Evolutionary conservation across 2,113 vertebrate species (phyloP).

Genomic region (Pungitius pungitius): DNA sequence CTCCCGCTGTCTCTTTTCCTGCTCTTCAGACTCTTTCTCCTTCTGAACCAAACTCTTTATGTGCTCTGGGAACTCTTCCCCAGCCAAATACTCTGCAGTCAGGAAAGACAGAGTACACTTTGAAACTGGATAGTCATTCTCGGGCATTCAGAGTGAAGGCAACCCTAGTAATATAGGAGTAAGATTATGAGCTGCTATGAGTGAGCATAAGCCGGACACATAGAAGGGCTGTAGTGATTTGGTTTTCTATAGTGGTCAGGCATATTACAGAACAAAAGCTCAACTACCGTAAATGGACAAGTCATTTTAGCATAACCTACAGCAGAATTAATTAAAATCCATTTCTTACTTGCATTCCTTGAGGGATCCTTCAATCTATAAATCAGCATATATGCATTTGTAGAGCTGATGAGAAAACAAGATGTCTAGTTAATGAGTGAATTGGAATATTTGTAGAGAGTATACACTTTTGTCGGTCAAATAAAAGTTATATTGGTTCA

Average conservation of each 20-base stretch:
- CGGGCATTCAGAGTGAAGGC: not conserved
- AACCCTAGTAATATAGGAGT: not conserved
- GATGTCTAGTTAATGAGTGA: slow-evolving; percentile 1
- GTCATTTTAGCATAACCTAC: not conserved
- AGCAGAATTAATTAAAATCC: not conserved
- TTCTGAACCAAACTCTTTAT: slow-evolving; percentile 92
- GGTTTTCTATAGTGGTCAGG: not conserved
- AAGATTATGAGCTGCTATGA: not conserved
- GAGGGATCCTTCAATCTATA: slow-evolving; percentile 94
- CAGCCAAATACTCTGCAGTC: slow-evolving; percentile 89
- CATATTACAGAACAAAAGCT: slow-evolving; percentile 2
- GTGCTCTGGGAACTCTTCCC: slow-evolving; percentile 93
- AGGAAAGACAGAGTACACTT: slow-evolving; percentile 21
- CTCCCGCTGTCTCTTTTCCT: slow-evolving; percentile 96
- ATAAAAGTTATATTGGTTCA: not conserved
- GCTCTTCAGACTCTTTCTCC: slow-evolving; percentile 96
- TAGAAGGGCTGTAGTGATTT: not conserved
- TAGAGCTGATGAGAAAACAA: slow-evolving; percentile 84
- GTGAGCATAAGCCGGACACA: not conserved
- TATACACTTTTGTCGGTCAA: not conserved
- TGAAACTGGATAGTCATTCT: not conserved
- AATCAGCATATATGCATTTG: slow-evolving; percentile 99
- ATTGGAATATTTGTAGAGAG: not conserved
- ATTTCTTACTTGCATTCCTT: slow-evolving; percentile 94
- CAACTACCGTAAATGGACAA: not conserved